phyloP scores from a whole-genome alignment of 2,888 invertebrate species.

The Heteromurus nitidus region DNA sequence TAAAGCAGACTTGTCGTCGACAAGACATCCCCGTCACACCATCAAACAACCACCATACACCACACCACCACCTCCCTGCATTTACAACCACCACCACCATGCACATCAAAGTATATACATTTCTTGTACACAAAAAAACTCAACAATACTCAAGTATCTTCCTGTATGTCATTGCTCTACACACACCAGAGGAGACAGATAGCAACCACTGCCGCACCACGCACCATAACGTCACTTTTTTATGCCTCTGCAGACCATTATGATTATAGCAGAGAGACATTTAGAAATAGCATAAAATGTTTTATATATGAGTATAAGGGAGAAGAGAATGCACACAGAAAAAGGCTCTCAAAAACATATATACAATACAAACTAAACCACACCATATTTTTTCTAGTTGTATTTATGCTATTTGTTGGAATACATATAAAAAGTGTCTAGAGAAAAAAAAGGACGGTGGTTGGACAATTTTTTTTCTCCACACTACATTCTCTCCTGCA shows the following conservation, averaged over 20 bases:
- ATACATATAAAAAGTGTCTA: no score
- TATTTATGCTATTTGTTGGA: no score
- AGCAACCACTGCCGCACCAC: slow-evolving; percentile 10
- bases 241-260: neutral
- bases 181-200: no score
- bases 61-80: neutral
- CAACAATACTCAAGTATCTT: neutral
- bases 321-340: no score
- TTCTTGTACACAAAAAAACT: neutral
- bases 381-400: no score
- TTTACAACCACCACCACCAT: neutral
- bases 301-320: no score
- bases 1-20: neutral
- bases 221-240: neutral
- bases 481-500: no score
- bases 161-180: slow-evolving; percentile 38
- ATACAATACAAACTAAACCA: no score
- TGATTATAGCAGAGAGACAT: no score
- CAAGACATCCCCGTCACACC: slow-evolving; percentile 7
- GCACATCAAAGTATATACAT: neutral
- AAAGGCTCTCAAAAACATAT: no score
- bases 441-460: no score
- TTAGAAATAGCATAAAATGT: no score
- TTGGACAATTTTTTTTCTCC: slow-evolving; percentile 12
- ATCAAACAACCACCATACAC: slow-evolving; percentile 4